Conservation (phyloP, 2,113 vertebrate species). For the Romanogobio albipinnatus region DNA sequence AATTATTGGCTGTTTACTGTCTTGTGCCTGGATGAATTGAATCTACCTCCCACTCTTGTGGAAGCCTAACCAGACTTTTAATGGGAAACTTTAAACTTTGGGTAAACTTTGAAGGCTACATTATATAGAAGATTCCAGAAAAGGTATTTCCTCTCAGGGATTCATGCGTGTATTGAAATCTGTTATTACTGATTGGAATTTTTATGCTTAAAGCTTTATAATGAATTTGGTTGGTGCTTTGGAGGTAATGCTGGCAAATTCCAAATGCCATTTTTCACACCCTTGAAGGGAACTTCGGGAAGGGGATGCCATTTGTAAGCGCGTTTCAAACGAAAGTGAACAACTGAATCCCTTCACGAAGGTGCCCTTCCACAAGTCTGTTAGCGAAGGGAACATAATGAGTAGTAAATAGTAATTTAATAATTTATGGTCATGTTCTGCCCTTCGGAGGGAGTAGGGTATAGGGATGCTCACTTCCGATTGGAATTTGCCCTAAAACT, state of each 20-base stretch:
- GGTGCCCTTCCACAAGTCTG: too few relatives aligned
- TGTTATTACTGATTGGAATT: not conserved
- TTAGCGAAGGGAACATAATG: too few relatives aligned
- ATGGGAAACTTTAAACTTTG: not conserved
- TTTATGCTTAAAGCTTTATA: not conserved
- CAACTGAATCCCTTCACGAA: too few relatives aligned
- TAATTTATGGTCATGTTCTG: too few relatives aligned
- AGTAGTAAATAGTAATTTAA: too few relatives aligned
- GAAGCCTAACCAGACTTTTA: conserved; percentile 13
- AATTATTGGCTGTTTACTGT: conserved; percentile 16
- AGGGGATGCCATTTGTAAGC: too few relatives aligned
- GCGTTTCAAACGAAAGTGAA: too few relatives aligned
- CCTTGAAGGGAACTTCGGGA: too few relatives aligned
- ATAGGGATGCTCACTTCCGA: too few relatives aligned
- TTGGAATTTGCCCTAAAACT: too few relatives aligned
- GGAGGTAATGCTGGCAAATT: not conserved
- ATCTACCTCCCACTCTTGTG: conserved; percentile 4
- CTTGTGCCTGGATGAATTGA: conserved; percentile 25
- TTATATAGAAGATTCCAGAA: not conserved
- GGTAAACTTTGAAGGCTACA: not conserved
- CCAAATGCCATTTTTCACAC: too few relatives aligned
- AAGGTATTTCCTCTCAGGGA: not conserved
- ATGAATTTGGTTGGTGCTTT: not conserved
- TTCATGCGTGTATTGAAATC: not conserved
- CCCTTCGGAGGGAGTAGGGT: too few relatives aligned